phyloP scores from a whole-genome alignment of 2,888 invertebrate species.

The Odontocolon sp. region DNA sequence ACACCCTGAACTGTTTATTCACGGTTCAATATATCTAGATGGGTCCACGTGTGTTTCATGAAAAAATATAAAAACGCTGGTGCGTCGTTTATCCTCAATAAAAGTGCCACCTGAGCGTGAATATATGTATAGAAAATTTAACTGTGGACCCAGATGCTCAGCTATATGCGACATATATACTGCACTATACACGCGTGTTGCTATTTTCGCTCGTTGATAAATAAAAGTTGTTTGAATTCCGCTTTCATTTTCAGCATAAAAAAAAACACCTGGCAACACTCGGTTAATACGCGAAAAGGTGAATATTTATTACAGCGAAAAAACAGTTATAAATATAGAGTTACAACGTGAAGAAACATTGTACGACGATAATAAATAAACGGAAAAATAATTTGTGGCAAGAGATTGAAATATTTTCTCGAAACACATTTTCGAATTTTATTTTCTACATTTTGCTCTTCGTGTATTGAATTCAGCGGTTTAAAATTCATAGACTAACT shows the following conservation, averaged over 20 bases:
- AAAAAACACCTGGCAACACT: constrained; percentile 9
- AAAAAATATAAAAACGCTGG: background rate
- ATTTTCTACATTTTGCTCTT: background rate
- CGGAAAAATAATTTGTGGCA: too few relatives aligned
- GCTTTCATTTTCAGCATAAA: constrained; percentile 8
- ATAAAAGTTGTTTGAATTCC: constrained; percentile 11
- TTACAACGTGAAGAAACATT: too few relatives aligned
- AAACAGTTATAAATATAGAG: background rate
- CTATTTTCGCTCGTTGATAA: background rate
- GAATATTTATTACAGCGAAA: background rate
- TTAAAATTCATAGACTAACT: background rate
- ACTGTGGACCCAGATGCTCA: constrained; percentile 28
- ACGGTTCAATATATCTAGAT: background rate
- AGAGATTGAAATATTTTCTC: too few relatives aligned
- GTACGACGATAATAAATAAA: too few relatives aligned
- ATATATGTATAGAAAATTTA: background rate
- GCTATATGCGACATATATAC: background rate
- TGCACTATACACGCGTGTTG: background rate
- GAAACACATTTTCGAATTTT: too few relatives aligned
- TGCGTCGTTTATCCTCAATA: background rate
- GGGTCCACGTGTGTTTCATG: background rate
- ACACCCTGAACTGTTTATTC: background rate
- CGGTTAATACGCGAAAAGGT: background rate
- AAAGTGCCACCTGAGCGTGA: background rate
- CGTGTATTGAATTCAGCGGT: background rate